Percentiles rank a stretch among this genome's conserved stretches.
Conservation (phyloP, 1,140 invertebrate genomes). For the Orussus abietinus region DNA sequence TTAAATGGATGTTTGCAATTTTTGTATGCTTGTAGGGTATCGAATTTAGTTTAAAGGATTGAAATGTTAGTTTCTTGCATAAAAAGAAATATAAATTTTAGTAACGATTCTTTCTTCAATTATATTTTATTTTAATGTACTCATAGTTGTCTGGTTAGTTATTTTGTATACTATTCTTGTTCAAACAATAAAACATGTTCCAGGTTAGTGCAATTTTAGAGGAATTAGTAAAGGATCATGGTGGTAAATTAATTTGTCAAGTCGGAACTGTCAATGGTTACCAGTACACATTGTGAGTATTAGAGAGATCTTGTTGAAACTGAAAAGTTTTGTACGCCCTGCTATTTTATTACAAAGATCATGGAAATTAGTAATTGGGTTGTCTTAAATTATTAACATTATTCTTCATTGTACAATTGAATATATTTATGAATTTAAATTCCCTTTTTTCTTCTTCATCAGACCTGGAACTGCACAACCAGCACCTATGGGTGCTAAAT, state of each 20-base stretch:
- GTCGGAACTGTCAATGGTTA: conserved; percentile 39
- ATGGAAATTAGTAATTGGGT: conserved; percentile 5
- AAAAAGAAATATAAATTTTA: background rate
- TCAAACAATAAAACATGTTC: background rate
- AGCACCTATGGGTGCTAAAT: conserved; percentile 24
- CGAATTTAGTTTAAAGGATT: no score
- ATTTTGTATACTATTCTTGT: background rate
- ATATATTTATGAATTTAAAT: background rate
- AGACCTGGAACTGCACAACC: conserved; percentile 31
- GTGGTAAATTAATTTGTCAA: conserved; percentile 42
- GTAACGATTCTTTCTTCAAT: conserved; percentile 5
- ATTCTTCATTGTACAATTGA: conserved; percentile 4
- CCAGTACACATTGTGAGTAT: conserved; percentile 45
- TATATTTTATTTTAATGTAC: conserved; percentile 1
- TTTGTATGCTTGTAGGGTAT: no score
- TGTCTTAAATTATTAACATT: conserved; percentile 5
- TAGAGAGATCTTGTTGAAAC: no score
- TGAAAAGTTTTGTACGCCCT: no score
- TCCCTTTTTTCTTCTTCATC: conserved; percentile 16
- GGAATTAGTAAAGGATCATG: conserved; percentile 44
- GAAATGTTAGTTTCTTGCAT: conserved; percentile 7
- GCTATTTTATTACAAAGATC: no score
- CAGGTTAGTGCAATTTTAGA: conserved; percentile 40
- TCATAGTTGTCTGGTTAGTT: background rate
- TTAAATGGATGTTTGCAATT: no score